These are phyloP conservation scores for Keiferia lycopersicella DNA, from an alignment of 2,888 invertebrate species.

Conservation along the genomic window DNA sequence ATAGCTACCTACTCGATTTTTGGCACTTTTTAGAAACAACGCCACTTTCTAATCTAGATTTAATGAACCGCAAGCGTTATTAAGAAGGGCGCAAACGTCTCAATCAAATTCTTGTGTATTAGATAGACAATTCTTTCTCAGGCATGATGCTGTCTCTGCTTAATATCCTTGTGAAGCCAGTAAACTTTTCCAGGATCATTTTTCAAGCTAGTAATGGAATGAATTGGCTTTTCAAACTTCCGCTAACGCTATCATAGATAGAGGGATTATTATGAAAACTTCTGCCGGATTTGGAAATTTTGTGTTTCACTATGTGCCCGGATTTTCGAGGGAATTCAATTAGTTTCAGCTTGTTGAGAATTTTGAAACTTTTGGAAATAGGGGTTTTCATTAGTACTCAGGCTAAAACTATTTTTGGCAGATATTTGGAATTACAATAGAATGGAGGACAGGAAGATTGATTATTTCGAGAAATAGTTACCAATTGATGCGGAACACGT, in stretches of 20 bases:
- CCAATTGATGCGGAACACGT: too few species aligned
- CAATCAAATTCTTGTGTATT: too few species aligned
- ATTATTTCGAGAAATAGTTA: too few species aligned
- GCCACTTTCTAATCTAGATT: too few species aligned
- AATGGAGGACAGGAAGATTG: not conserved
- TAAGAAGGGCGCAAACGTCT: too few species aligned
- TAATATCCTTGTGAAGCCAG: too few species aligned
- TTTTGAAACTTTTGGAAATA: not conserved
- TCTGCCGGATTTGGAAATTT: not conserved
- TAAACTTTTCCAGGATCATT: too few species aligned
- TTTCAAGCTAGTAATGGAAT: not conserved
- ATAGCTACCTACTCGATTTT: too few species aligned
- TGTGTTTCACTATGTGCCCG: not conserved
- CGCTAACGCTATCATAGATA: slow-evolving; percentile 4
- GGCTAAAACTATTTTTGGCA: slow-evolving; percentile 19
- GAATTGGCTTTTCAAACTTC: slow-evolving; percentile 8
- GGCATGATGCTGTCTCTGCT: too few species aligned
- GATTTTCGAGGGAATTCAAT: slow-evolving; percentile 48
- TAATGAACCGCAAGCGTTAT: too few species aligned
- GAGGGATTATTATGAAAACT: slow-evolving; percentile 13
- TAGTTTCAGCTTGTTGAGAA: slow-evolving; percentile 32
- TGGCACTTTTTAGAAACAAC: too few species aligned
- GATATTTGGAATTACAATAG: not conserved
- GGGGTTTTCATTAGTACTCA: not conserved
- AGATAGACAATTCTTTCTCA: too few species aligned